Evolutionary conservation across 2,113 vertebrate species (phyloP).

Genomic region (Pimephales promelas): DNA sequence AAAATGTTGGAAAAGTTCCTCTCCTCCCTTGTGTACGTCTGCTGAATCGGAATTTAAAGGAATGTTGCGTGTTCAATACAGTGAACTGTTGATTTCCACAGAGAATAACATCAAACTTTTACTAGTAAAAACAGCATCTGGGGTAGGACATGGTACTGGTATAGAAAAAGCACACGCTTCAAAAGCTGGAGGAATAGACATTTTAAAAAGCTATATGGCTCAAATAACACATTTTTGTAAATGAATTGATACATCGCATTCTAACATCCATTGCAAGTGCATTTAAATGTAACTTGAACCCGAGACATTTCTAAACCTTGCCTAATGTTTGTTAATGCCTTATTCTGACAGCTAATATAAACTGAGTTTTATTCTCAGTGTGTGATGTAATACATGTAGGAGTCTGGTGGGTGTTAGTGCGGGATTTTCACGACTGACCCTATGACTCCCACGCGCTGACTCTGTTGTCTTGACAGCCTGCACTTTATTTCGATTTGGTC

Average conservation of each 20-base stretch:
- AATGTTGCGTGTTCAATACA: background rate
- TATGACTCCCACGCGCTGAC: background rate
- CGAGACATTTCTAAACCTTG: background rate
- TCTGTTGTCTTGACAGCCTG: background rate
- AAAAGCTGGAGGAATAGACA: background rate
- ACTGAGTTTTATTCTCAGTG: background rate
- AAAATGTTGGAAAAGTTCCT: constrained; percentile 30
- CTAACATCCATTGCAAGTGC: background rate
- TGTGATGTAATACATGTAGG: constrained; percentile 8
- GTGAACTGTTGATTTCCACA: background rate
- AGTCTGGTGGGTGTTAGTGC: background rate
- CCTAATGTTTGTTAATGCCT: background rate
- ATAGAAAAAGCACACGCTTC: background rate
- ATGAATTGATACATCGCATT: background rate
- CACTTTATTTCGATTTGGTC: background rate
- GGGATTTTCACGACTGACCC: background rate
- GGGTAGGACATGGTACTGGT: background rate
- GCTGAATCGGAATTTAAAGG: constrained; percentile 34
- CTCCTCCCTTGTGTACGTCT: constrained; percentile 39
- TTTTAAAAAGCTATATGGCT: background rate
- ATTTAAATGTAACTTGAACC: background rate
- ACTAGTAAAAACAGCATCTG: background rate
- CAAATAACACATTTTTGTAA: background rate
- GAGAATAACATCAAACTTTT: background rate
- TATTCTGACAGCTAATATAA: background rate